These are phyloP conservation scores for Gymnogyps californianus DNA, from an alignment of 2,113 vertebrate species.

Conservation along the genomic window DNA sequence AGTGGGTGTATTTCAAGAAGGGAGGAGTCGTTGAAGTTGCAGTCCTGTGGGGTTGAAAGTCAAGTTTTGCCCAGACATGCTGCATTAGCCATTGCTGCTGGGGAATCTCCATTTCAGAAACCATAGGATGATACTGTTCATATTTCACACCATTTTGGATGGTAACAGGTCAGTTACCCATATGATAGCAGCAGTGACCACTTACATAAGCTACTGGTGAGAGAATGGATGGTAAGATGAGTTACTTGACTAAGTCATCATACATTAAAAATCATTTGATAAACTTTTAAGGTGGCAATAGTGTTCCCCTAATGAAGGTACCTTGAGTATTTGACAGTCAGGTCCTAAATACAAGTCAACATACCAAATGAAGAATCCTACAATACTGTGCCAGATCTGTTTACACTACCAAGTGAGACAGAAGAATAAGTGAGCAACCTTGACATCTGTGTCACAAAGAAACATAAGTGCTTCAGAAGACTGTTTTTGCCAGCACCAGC, in stretches of 20 bases:
- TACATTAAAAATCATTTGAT: background rate
- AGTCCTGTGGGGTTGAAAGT: background rate
- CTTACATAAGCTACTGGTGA: background rate
- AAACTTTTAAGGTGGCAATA: background rate
- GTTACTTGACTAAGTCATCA: background rate
- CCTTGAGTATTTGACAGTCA: background rate
- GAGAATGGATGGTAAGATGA: background rate
- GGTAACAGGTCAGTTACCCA: background rate
- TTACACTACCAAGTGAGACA: background rate
- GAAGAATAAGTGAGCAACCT: background rate
- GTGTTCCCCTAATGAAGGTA: background rate
- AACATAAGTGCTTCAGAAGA: background rate
- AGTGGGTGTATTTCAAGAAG: background rate
- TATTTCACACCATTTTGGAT: background rate
- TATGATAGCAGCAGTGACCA: background rate
- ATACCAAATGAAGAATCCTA: background rate
- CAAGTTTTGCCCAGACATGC: background rate
- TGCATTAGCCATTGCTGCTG: background rate
- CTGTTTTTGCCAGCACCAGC: background rate
- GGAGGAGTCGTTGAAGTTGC: background rate
- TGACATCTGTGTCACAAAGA: background rate
- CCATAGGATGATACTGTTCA: fast-evolving
- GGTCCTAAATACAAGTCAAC: background rate
- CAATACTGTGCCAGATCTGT: background rate
- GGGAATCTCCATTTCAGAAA: background rate